Percentiles rank a stretch among this genome's conserved stretches.
phyloP scores from a whole-genome alignment of 2,888 invertebrate genomes.

The Euclidia mi region DNA sequence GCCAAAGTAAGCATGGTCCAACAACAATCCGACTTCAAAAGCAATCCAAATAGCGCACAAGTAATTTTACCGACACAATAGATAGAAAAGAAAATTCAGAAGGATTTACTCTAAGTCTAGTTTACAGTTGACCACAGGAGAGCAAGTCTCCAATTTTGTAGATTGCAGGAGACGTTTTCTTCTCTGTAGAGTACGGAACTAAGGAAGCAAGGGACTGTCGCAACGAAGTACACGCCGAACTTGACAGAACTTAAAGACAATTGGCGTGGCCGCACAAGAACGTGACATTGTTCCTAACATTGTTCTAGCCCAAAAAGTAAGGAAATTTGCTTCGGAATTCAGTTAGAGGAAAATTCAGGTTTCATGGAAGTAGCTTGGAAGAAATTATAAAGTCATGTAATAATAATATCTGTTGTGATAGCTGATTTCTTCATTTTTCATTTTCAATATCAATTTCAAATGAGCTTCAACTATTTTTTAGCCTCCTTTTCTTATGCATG shows the following conservation, averaged over 20 bases:
- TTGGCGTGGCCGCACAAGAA: slow-evolving; percentile 4
- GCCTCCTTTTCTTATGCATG: too few species aligned
- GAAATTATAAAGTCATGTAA: too few species aligned
- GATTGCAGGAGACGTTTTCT: slow-evolving; percentile 3
- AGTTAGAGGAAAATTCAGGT: too few species aligned
- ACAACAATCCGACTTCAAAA: too few species aligned
- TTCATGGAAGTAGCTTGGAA: too few species aligned
- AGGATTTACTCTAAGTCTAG: background rate
- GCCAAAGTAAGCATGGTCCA: too few species aligned
- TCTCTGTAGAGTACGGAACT: background rate
- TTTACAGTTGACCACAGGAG: background rate
- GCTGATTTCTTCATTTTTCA: too few species aligned
- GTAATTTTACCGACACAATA: slow-evolving; percentile 12
- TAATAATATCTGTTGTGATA: too few species aligned
- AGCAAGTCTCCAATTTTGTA: background rate
- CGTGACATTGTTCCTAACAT: slow-evolving; percentile 5
- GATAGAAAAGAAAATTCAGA: slow-evolving; percentile 3
- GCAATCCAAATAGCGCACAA: slow-evolving; percentile 19
- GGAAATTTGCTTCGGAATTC: too few species aligned
- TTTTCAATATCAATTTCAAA: too few species aligned
- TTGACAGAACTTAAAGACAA: slow-evolving; percentile 13
- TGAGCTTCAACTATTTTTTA: too few species aligned
- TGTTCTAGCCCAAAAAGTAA: too few species aligned
- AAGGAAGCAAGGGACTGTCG: background rate
- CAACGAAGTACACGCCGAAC: slow-evolving; percentile 6